Conservation (phyloP, 1,140 invertebrate genomes). For the Drosophila sproati region DNA sequence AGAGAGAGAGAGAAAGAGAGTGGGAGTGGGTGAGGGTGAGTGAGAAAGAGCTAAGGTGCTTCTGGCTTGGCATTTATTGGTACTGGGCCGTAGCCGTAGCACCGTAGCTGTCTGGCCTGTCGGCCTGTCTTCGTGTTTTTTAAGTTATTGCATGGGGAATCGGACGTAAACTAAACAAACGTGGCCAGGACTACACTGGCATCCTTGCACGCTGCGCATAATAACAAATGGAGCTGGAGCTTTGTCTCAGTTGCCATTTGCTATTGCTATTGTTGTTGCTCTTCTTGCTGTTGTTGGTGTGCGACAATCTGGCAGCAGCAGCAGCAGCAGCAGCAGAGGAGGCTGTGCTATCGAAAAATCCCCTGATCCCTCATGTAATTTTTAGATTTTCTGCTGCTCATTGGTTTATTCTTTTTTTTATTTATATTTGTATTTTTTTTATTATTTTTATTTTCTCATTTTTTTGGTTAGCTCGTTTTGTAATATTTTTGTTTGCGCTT, state of each 20-base stretch:
- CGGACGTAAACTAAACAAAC: conserved; percentile 79
- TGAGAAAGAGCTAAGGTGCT: conserved; percentile 40
- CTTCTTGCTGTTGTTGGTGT: conserved; percentile 48
- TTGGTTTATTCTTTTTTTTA: conserved; percentile 38
- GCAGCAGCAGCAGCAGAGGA: conserved; percentile 14
- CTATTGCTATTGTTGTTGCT: conserved; percentile 28
- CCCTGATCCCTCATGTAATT: conserved; percentile 84
- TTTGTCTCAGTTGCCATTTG: conserved; percentile 28
- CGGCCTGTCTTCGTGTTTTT: conserved; percentile 64
- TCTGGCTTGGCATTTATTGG: conserved; percentile 54
- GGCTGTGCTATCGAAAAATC: conserved; percentile 71
- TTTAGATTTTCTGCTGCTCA: conserved; percentile 79
- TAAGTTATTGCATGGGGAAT: conserved; percentile 84
- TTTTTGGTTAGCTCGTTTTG: neutral
- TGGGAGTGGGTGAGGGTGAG: too few relatives aligned
- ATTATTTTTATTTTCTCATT: neutral
- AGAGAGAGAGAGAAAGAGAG: too few relatives aligned
- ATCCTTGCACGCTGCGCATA: conserved; percentile 48
- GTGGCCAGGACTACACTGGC: conserved; percentile 41
- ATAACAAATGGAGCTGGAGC: conserved; percentile 77
- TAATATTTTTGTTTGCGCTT: conserved; percentile 10
- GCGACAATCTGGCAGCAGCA: conserved; percentile 50
- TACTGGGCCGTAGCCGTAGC: conserved; percentile 18
- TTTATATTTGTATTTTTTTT: neutral
- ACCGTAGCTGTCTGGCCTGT: conserved; percentile 53